Percentiles rank a stretch among this genome's conserved stretches.
phyloP scores from a whole-genome alignment of 2,113 vertebrate genomes.

The Bubalus kerabau region DNA sequence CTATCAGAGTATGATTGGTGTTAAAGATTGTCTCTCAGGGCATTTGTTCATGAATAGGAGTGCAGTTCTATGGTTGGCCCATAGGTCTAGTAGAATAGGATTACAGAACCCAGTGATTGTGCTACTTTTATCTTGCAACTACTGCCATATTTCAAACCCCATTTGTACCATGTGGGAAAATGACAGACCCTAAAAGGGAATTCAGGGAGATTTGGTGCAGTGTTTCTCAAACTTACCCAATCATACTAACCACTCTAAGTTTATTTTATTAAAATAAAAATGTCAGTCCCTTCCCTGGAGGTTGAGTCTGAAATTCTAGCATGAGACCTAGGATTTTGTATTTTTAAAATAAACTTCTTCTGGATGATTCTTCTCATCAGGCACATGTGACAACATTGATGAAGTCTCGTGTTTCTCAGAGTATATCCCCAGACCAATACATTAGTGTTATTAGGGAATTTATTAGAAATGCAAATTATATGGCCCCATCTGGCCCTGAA shows the following conservation, averaged over 20 bases:
- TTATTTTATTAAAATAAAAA: constrained; percentile 18
- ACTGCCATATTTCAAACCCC: not conserved
- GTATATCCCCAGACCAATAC: not conserved
- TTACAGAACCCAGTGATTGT: not conserved
- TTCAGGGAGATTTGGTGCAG: not conserved
- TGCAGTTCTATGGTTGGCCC: not conserved
- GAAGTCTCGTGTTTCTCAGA: not conserved
- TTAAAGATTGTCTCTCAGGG: not conserved
- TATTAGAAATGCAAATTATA: not conserved
- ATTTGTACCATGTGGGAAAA: not conserved
- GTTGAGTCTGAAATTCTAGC: not conserved
- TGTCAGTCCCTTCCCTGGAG: not conserved
- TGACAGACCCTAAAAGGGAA: not conserved
- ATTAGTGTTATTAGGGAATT: not conserved
- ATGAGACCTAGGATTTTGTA: not conserved
- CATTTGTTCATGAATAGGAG: not conserved
- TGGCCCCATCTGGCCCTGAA: not conserved
- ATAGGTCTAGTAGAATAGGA: not conserved
- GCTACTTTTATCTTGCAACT: not conserved
- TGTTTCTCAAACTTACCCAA: not conserved
- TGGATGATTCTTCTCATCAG: not conserved
- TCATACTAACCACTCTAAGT: not conserved
- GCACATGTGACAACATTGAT: not conserved
- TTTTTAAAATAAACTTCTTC: not conserved
- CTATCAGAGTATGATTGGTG: not conserved